phyloP scores from a whole-genome alignment of 2,113 vertebrate species.

The Rissa tridactyla region DNA sequence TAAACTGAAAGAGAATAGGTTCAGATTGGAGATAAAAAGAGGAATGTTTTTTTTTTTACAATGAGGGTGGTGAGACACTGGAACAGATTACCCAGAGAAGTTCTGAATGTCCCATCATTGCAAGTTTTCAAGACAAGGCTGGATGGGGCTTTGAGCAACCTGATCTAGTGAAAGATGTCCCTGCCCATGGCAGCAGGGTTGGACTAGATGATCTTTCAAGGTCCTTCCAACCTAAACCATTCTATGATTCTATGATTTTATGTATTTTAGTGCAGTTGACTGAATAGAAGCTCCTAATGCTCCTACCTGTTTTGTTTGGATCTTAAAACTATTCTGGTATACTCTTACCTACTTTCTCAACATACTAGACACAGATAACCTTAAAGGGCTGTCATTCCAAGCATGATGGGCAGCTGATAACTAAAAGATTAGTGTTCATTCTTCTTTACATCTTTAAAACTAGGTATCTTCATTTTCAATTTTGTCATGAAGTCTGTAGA shows the following conservation, averaged over 20 bases:
- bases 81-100: not conserved
- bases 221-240: not conserved
- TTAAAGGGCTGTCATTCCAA: not conserved
- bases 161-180: not conserved
- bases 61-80: not conserved
- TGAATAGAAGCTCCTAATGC: not conserved
- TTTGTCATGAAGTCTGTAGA: not conserved
- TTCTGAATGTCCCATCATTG: not conserved
- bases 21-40: not conserved
- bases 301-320: not conserved
- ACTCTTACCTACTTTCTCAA: not conserved
- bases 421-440: not conserved
- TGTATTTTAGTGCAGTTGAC: not conserved
- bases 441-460: not conserved
- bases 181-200: not conserved
- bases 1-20: not conserved
- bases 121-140: not conserved
- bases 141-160: not conserved
- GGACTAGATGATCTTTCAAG: not conserved
- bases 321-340: not conserved
- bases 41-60: not conserved
- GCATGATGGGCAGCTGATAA: not conserved
- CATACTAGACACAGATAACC: not conserved
- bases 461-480: not conserved
- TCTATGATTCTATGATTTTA: not conserved